These are phyloP conservation scores for Cisticola juncidis DNA, from an alignment of 2,113 vertebrate species.

Conservation along the genomic window DNA sequence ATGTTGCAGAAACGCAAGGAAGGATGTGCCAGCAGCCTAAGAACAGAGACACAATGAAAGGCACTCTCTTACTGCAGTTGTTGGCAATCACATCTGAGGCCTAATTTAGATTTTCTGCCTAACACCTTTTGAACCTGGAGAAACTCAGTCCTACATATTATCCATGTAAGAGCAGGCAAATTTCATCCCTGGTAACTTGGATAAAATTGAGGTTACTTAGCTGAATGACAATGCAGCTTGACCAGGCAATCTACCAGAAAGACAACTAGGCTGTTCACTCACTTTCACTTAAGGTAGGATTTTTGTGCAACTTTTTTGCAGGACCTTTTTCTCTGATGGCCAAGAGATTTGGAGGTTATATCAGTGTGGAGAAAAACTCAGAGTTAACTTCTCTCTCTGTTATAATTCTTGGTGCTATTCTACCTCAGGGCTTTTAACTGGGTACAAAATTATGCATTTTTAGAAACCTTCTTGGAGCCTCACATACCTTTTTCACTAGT, in stretches of 20 bases:
- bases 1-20: accelerated
- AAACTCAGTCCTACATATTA: background rate
- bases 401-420: background rate
- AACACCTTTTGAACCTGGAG: background rate
- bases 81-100: background rate
- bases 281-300: background rate
- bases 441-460: background rate
- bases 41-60: background rate
- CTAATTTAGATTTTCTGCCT: background rate
- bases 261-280: background rate
- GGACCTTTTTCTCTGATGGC: background rate
- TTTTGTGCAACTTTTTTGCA: background rate
- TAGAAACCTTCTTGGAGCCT: background rate
- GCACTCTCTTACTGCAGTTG: background rate
- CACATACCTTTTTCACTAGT: background rate
- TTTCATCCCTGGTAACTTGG: background rate
- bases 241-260: background rate
- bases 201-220: background rate
- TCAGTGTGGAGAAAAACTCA: background rate
- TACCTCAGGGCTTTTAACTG: background rate
- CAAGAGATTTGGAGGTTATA: background rate
- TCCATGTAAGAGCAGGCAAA: background rate
- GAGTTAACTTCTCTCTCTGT: background rate
- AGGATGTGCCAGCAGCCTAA: background rate
- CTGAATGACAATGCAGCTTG: background rate